Percentiles rank a stretch among this genome's conserved stretches.
Conservation (phyloP, 2,113 vertebrate species). For the Crocuta crocuta region DNA sequence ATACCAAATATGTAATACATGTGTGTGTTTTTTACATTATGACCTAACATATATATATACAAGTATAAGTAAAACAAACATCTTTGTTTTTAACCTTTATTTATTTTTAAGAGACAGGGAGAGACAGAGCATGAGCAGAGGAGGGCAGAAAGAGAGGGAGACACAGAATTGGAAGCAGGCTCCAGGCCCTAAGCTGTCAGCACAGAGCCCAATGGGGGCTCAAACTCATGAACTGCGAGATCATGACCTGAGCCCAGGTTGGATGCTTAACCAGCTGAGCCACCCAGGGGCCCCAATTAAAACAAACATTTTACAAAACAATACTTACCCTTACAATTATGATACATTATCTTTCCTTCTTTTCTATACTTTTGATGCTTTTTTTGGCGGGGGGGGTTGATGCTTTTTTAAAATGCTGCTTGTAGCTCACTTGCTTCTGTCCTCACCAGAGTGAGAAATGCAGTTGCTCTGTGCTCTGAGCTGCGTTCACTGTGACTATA, state of each 20-base stretch:
- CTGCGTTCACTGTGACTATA: slow-evolving; percentile 51
- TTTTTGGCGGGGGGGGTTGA: neutral
- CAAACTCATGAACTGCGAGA: too few species aligned
- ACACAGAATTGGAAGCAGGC: too few species aligned
- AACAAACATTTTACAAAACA: neutral
- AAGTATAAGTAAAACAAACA: neutral
- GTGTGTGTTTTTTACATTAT: neutral
- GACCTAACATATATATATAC: neutral
- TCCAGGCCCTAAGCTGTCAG: too few species aligned
- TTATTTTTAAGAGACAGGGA: too few species aligned
- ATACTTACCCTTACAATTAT: neutral
- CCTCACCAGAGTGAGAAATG: neutral
- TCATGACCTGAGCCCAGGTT: too few species aligned
- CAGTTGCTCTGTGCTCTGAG: neutral
- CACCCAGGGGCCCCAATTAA: neutral
- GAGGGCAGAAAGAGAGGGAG: too few species aligned
- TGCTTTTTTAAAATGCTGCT: neutral
- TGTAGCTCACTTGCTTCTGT: neutral
- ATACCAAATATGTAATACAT: neutral
- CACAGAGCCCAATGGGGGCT: too few species aligned
- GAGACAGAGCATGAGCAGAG: too few species aligned
- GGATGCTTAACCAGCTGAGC: too few species aligned
- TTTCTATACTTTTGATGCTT: neutral
- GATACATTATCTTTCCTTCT: neutral
- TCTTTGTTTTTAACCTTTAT: neutral